A percentile compares a stretch with the other conserved stretches of the same genome.
Evolutionary conservation across 2,797 vertebrate species (phyloP).

Genomic region (Pseudomugil tenellus): DNA sequence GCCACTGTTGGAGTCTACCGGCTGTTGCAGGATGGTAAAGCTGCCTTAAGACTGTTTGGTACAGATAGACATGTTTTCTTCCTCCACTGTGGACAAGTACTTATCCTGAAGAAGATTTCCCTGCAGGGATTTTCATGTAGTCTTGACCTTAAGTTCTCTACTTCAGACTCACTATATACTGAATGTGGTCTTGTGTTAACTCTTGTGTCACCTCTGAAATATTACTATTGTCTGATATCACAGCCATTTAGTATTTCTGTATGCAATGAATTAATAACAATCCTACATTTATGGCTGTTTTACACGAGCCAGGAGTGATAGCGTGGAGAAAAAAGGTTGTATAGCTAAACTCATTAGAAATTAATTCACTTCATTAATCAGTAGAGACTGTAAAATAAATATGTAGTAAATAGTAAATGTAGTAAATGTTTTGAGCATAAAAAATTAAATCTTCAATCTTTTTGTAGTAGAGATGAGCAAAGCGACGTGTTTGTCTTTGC

Average conservation of each 20-base stretch:
- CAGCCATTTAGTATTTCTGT: not conserved
- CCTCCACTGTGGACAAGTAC: conserved; percentile 10
- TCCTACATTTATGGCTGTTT: too few relatives aligned
- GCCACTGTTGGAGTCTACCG: not conserved
- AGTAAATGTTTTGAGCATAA: too few relatives aligned
- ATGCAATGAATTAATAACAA: not conserved
- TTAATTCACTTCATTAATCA: not conserved
- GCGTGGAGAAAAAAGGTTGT: not conserved
- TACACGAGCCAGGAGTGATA: too few relatives aligned
- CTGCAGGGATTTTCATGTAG: conserved; percentile 19
- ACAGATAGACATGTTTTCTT: conserved; percentile 15
- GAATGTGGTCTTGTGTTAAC: not conserved
- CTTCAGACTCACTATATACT: not conserved
- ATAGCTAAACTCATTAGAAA: not conserved
- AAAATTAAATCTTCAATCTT: not conserved
- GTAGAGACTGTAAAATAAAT: not conserved
- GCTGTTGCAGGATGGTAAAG: conserved; percentile 27
- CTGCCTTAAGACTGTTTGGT: conserved; percentile 27
- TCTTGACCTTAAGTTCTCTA: conserved; percentile 13
- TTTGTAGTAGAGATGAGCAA: conserved; percentile 5
- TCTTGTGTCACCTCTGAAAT: too few relatives aligned
- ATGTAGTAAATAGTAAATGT: too few relatives aligned
- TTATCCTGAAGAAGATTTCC: conserved; percentile 17
- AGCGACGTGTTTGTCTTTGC: not conserved
- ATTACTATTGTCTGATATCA: too few relatives aligned